phyloP scores from a whole-genome alignment of 1,140 invertebrate genomes.

The Megalopta genalis region DNA sequence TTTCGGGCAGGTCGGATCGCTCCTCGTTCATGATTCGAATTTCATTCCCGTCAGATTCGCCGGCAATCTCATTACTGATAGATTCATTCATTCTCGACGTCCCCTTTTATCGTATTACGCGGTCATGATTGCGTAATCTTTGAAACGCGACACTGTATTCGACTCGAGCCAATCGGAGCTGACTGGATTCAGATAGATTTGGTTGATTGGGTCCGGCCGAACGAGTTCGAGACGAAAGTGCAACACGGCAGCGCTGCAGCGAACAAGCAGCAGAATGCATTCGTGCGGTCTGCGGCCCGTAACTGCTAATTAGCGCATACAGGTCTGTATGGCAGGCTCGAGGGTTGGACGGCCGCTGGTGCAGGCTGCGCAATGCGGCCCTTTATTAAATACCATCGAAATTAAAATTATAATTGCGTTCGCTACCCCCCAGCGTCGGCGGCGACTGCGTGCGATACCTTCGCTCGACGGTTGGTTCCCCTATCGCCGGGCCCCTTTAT shows the following conservation, averaged over 20 bases:
- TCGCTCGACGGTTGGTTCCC: constrained; percentile 39
- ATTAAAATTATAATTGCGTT: constrained; percentile 81
- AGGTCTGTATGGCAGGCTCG: constrained; percentile 65
- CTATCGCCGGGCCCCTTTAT: not conserved
- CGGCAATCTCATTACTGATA: constrained; percentile 34
- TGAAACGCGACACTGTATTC: not conserved
- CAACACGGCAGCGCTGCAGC: constrained; percentile 42
- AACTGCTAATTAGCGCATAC: constrained; percentile 79
- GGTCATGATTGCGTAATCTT: not conserved
- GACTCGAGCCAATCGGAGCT: not conserved
- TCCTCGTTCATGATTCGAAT: constrained; percentile 37
- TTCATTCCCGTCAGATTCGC: constrained; percentile 35
- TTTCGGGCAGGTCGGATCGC: constrained; percentile 34
- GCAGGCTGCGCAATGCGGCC: constrained; percentile 68
- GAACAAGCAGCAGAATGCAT: constrained; percentile 59
- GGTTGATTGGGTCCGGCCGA: not conserved
- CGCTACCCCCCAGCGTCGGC: constrained; percentile 62
- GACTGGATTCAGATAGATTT: not conserved
- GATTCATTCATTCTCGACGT: too few species aligned
- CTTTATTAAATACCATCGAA: constrained; percentile 81
- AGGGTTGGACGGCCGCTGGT: constrained; percentile 54
- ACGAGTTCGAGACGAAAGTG: constrained; percentile 56
- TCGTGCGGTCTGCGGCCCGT: constrained; percentile 74
- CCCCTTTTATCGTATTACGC: not conserved
- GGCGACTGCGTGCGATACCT: constrained; percentile 62